Percentiles rank a stretch among this genome's conserved stretches.
Evolutionary conservation across 2,113 vertebrate genomes (phyloP).

Genomic region (Catharus fuscescens): DNA sequence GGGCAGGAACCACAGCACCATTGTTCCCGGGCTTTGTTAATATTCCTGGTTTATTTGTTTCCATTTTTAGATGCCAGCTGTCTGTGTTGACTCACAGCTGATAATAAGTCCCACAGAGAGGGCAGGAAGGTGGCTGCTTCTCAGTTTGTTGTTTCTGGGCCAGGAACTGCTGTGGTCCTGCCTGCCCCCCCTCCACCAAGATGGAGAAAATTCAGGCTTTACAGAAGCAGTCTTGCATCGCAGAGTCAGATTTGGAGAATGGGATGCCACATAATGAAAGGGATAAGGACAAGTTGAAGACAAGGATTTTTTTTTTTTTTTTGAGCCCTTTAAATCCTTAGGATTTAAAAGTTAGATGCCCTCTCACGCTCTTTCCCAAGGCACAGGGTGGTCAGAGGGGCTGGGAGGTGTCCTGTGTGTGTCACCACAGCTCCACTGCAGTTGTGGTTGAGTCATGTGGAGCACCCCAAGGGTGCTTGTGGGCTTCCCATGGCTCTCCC

Average conservation of each 20-base stretch:
- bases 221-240: background rate
- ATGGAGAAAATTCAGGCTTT: background rate
- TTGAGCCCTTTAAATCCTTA: background rate
- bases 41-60: conserved; percentile 61
- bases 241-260: background rate
- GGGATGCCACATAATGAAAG: background rate
- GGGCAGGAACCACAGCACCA: conserved; percentile 28
- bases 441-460: background rate
- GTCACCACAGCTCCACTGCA: background rate
- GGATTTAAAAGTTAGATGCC: background rate
- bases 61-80: conserved; percentile 62
- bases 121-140: conserved; percentile 58
- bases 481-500: background rate
- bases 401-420: background rate
- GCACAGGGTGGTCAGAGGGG: background rate
- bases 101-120: conserved; percentile 3
- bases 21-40: conserved; percentile 9
- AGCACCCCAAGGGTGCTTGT: background rate
- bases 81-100: conserved; percentile 18
- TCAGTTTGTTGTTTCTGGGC: conserved; percentile 50
- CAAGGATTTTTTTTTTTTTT: background rate
- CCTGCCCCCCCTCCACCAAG: background rate
- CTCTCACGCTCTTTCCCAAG: background rate
- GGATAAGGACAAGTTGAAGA: background rate
- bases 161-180: background rate